Conservation (phyloP, 2,113 vertebrate genomes). For the Rhinolophus sinicus region DNA sequence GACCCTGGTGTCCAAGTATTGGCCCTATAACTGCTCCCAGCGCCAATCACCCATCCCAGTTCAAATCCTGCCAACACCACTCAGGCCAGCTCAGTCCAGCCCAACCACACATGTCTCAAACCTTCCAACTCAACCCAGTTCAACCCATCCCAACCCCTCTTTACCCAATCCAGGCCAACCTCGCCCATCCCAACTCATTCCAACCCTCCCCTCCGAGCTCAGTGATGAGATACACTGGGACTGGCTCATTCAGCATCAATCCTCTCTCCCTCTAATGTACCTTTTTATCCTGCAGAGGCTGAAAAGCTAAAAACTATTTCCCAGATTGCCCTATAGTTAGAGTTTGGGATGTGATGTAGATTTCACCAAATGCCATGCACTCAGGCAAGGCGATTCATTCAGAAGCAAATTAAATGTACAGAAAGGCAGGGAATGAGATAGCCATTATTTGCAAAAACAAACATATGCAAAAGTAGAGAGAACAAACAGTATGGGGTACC, state of each 20-base stretch:
- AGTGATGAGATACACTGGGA: not conserved
- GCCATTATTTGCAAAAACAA: not conserved
- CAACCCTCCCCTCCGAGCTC: not conserved
- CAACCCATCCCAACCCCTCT: not conserved
- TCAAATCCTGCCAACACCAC: not conserved
- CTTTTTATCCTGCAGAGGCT: not conserved
- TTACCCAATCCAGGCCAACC: not conserved
- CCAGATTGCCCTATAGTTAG: not conserved
- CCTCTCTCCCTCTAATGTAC: not conserved
- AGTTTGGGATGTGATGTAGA: not conserved
- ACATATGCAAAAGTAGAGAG: not conserved
- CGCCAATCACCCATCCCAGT: not conserved
- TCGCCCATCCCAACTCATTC: not conserved
- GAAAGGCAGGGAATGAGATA: not conserved
- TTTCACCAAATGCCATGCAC: not conserved
- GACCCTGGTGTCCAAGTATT: not conserved
- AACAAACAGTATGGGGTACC: not conserved
- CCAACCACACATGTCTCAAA: not conserved
- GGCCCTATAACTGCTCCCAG: not conserved
- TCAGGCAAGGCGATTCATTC: not conserved
- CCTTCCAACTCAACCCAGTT: not conserved
- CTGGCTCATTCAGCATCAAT: not conserved
- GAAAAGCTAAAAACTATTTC: not conserved
- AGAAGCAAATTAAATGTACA: not conserved
- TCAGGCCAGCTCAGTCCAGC: not conserved